Evolutionary conservation across 2,797 vertebrate genomes (phyloP).

Genomic region (Hoplostethus atlanticus): DNA sequence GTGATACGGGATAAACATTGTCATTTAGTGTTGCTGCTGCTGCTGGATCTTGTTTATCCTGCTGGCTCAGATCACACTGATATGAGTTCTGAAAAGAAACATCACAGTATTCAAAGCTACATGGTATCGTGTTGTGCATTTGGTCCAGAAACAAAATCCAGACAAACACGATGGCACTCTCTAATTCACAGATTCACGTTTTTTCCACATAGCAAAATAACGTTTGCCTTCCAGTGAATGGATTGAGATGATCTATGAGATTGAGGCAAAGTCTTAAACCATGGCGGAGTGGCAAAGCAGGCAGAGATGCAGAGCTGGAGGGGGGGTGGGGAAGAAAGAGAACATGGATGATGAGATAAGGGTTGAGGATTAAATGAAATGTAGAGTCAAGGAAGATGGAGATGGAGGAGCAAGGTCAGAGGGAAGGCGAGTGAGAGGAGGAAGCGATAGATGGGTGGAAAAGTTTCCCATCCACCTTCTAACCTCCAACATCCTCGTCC

Average conservation of each 20-base stretch:
- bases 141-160: not conserved
- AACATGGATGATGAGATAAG: constrained; percentile 42
- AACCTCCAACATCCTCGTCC: constrained; percentile 9
- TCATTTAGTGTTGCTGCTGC: constrained; percentile 27
- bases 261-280: not conserved
- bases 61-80: constrained; percentile 23
- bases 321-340: constrained; percentile 2
- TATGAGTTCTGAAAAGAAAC: constrained; percentile 24
- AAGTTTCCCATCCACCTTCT: constrained; percentile 9
- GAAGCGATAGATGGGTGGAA: constrained; percentile 27
- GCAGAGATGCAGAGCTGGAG: constrained; percentile 23
- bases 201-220: too few species aligned
- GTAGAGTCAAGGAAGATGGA: constrained; percentile 54
- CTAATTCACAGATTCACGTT: not conserved
- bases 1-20: constrained; percentile 18
- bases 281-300: not conserved
- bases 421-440: constrained; percentile 34
- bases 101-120: constrained; percentile 9
- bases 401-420: constrained; percentile 55
- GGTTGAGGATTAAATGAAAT: constrained; percentile 57
- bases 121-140: too few species aligned
- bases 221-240: too few species aligned
- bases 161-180: not conserved
- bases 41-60: constrained; percentile 19
- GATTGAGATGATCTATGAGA: constrained; percentile 1